A percentile compares a stretch with the other conserved stretches of the same genome.
Conservation (phyloP, 2,888 invertebrate species). For the Drosophila parthenogenetica region DNA sequence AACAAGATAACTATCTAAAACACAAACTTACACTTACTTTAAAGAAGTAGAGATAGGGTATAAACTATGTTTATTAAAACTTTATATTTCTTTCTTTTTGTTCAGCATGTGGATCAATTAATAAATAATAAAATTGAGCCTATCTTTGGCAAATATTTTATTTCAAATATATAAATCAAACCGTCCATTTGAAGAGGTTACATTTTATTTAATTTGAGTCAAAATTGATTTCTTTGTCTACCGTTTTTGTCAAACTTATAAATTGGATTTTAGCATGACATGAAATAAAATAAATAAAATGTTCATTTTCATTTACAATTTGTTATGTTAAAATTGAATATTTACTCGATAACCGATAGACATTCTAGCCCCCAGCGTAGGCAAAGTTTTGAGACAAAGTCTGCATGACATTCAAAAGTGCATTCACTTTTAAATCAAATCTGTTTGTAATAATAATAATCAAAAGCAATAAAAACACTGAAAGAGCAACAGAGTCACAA, state of each 20-base stretch:
- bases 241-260: not conserved
- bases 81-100: too few species aligned
- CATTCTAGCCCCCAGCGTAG: constrained; percentile 31
- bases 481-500: constrained; percentile 18
- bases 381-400: constrained; percentile 10
- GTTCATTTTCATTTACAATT: constrained; percentile 18
- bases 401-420: constrained; percentile 50
- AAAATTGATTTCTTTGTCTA: constrained; percentile 1
- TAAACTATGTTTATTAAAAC: too few species aligned
- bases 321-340: constrained; percentile 21
- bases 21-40: not conserved
- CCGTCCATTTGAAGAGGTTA: not conserved
- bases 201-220: not conserved
- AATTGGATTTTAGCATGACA: constrained; percentile 1
- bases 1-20: not conserved
- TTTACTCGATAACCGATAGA: constrained; percentile 17
- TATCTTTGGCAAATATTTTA: too few species aligned
- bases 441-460: constrained; percentile 77
- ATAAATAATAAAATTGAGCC: too few species aligned
- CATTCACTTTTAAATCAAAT: constrained; percentile 61
- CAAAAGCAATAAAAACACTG: constrained; percentile 60
- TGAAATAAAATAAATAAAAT: constrained; percentile 3
- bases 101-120: too few species aligned
- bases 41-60: too few species aligned
- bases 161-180: too few species aligned